Evolutionary conservation across 2,888 invertebrate species (phyloP).

Genomic region (Exocentrus adspersus): DNA sequence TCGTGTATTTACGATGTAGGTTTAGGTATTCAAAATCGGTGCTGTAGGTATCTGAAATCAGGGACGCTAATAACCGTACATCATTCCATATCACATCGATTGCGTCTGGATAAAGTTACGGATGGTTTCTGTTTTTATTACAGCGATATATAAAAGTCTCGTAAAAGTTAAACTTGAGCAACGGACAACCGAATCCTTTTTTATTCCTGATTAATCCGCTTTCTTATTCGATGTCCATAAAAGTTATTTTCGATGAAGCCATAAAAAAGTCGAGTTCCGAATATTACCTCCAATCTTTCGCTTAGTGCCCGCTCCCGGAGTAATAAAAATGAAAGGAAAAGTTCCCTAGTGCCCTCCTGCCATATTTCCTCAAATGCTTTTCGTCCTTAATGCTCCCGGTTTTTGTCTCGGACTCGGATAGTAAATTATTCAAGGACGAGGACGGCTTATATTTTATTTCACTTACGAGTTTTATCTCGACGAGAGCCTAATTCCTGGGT

Average conservation of each 20-base stretch:
- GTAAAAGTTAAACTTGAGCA: slow-evolving; percentile 15
- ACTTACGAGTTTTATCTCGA: background rate
- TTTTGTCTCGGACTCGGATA: background rate
- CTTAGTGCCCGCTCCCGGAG: background rate
- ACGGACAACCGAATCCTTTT: slow-evolving; percentile 6
- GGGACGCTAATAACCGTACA: no score
- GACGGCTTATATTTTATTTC: background rate
- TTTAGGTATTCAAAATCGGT: no score
- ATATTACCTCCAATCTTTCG: slow-evolving; percentile 17
- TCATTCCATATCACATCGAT: no score
- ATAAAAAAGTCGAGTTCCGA: slow-evolving; percentile 19
- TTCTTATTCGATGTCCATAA: slow-evolving; percentile 22
- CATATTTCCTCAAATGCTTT: slow-evolving; percentile 8
- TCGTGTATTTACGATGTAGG: no score
- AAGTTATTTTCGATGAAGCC: slow-evolving; percentile 20
- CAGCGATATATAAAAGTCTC: background rate
- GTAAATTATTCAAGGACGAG: background rate
- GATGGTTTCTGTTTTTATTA: background rate
- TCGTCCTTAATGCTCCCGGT: slow-evolving; percentile 1
- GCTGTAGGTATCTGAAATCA: no score
- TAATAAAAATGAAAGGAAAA: slow-evolving; percentile 16
- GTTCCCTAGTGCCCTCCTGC: slow-evolving; percentile 3
- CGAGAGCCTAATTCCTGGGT: background rate
- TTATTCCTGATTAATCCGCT: slow-evolving; percentile 21
- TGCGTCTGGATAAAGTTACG: background rate